Evolutionary conservation across 1,140 invertebrate species (phyloP).

Genomic region (Watersipora subatra): DNA sequence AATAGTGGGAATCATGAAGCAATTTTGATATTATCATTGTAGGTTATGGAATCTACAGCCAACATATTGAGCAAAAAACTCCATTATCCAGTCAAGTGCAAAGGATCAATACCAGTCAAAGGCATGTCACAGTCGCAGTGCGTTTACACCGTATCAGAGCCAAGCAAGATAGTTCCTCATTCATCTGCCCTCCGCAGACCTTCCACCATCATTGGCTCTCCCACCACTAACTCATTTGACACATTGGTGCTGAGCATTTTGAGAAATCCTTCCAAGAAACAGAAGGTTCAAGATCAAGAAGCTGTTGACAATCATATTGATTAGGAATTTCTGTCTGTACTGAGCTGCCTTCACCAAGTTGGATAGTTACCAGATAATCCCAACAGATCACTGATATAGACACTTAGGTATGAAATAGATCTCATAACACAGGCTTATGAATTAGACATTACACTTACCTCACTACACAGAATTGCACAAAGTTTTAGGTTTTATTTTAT

Average conservation of each 20-base stretch:
- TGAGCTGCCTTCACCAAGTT: too few relatives aligned
- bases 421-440: too few relatives aligned
- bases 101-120: conserved; percentile 78
- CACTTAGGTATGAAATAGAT: too few relatives aligned
- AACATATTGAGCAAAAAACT: not conserved
- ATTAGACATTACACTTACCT: too few relatives aligned
- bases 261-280: not conserved
- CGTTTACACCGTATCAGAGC: not conserved
- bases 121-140: conserved; percentile 42
- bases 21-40: too few relatives aligned
- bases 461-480: too few relatives aligned
- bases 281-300: not conserved
- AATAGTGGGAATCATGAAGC: too few relatives aligned
- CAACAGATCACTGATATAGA: too few relatives aligned
- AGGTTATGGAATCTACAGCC: not conserved
- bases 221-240: not conserved
- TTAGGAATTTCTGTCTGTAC: too few relatives aligned
- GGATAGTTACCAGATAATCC: too few relatives aligned
- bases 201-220: not conserved
- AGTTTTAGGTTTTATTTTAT: too few relatives aligned
- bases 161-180: not conserved
- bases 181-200: not conserved
- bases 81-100: conserved; percentile 72
- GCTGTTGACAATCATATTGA: too few relatives aligned
- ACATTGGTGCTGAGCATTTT: not conserved